phyloP scores from a whole-genome alignment of 2,113 vertebrate species.

The Sceloporus tristichus region DNA sequence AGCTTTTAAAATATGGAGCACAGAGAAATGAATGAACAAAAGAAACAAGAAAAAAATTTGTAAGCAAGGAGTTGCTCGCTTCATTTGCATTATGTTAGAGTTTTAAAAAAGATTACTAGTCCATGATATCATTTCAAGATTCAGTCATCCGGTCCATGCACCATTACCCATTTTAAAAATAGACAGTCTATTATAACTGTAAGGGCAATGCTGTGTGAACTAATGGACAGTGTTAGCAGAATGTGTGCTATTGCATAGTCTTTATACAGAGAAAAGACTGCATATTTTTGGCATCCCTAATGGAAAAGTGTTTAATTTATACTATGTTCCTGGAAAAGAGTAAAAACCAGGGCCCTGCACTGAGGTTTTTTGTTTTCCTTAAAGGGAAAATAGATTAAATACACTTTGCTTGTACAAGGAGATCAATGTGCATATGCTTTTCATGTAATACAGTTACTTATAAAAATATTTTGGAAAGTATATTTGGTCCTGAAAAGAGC shows the following conservation, averaged over 20 bases:
- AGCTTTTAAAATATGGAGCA: conserved; percentile 12
- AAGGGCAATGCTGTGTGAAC: conserved; percentile 62
- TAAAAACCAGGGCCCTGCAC: conserved; percentile 34
- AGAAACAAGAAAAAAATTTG: not conserved
- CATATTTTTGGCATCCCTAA: conserved; percentile 49
- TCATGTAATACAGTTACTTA: conserved; percentile 4
- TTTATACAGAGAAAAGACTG: not conserved
- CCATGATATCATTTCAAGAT: conserved; percentile 65
- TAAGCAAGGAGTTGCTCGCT: conserved; percentile 33
- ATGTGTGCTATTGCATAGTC: conserved; percentile 39
- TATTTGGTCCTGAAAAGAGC: not conserved
- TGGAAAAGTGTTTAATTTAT: conserved; percentile 51
- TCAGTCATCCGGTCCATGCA: conserved; percentile 64
- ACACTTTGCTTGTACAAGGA: not conserved
- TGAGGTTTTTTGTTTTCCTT: not conserved
- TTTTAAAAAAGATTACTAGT: conserved; percentile 63
- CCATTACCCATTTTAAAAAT: conserved; percentile 66
- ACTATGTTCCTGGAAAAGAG: conserved; percentile 11
- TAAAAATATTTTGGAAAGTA: not conserved
- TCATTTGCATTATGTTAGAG: conserved; percentile 46
- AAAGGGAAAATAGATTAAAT: conserved; percentile 50
- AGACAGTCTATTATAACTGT: conserved; percentile 57
- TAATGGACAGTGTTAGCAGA: conserved; percentile 64
- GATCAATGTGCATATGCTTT: conserved; percentile 60
- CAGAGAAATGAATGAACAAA: not conserved